Percentiles rank a stretch among this genome's conserved stretches.
Conservation (phyloP, 2,113 vertebrate genomes). For the Oryzias curvinotus region DNA sequence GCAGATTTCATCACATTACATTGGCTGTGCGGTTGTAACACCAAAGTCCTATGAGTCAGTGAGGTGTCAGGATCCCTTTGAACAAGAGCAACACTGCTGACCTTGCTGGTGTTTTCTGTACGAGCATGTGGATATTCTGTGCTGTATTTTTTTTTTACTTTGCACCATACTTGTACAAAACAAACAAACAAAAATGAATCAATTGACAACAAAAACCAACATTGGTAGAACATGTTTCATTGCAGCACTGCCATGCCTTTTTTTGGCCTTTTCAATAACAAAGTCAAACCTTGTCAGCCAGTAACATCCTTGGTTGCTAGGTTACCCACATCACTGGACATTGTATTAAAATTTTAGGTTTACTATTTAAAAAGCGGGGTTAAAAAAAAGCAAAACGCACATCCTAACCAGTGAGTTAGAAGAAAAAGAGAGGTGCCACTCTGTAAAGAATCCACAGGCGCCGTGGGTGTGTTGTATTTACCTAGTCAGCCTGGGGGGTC, state of each 20-base stretch:
- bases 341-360: constrained; percentile 70
- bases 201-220: constrained; percentile 24
- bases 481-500: constrained; percentile 88
- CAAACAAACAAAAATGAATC: neutral
- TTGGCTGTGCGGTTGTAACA: constrained; percentile 38
- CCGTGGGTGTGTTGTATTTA: constrained; percentile 80
- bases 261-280: constrained; percentile 53
- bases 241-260: constrained; percentile 41
- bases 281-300: constrained; percentile 56
- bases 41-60: constrained; percentile 32
- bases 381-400: constrained; percentile 45
- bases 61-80: constrained; percentile 25
- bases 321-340: constrained; percentile 66
- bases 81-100: constrained; percentile 27
- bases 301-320: constrained; percentile 74
- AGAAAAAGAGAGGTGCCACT: constrained; percentile 56
- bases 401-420: constrained; percentile 60
- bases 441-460: constrained; percentile 51
- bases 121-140: neutral
- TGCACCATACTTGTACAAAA: neutral
- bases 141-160: neutral
- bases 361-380: constrained; percentile 51
- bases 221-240: constrained; percentile 49
- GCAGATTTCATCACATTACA: constrained; percentile 51
- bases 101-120: constrained; percentile 9